Evolutionary conservation across 2,797 vertebrate genomes (phyloP), one percentile per base, ranked within the genome.

Genomic region (Tiaroga cobitis): DNA sequence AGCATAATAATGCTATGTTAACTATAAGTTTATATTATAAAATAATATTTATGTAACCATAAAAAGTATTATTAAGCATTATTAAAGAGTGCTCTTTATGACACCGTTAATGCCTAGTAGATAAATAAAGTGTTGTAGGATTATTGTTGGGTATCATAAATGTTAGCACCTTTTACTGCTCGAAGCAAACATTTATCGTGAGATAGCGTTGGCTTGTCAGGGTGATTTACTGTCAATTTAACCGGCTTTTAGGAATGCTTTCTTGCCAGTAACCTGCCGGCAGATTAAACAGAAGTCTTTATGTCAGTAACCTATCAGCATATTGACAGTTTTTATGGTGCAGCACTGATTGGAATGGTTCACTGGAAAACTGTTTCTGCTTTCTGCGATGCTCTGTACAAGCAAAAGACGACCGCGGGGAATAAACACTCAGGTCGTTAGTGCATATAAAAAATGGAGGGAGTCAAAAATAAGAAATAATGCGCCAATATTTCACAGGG

Each of bases 181-280:
- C 32, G 75, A 89, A 39, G 83, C 88, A 90, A 92, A 93, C 91
- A 91, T 92, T 92, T 91, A 70, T 39, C n/a, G n/a, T n/a, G n/a
- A n/a, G n/a, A n/a, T n/a, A n/a, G n/a, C n/a, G n/a, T n/a, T n/a
- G n/a, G 81, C 91, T 89, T 92, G 92, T 92, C 93, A 92, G 83
- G 80, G 89, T 93, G 92, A 95, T 93, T 94, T 90, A 94, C 92
- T 91, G 89, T 92, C 93, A 93, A 90, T 92, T 92, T 90, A 86
- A 41, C 32, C 7, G 59, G 63, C 85, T 91, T 90, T 90, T 89
- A 89, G 87, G 85, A 88, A 90, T 82, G 86, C 85, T 80, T 54
- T 63, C 83, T 83, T 75, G 49, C 41, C 73, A 79, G 87, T 85
- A 87, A 83, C 81, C 59, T 79, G 69, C 11, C 6, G 39, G 72